A percentile compares a stretch with the other conserved stretches of the same genome.
These are phyloP conservation scores for Zygogramma bicolorata DNA, from an alignment of 2,888 invertebrate species.

Conservation along the genomic window DNA sequence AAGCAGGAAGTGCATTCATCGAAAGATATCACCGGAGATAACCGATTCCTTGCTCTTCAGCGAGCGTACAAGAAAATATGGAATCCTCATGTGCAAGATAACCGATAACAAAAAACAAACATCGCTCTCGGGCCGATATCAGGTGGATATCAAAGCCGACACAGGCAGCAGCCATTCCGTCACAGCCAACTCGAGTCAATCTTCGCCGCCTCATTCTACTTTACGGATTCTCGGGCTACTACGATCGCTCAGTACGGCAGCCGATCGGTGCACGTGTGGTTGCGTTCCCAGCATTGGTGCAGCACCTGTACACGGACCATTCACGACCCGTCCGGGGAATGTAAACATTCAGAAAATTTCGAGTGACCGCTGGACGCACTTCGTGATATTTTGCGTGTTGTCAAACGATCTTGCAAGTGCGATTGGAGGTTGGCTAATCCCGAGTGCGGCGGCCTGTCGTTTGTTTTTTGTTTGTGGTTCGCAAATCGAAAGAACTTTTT, in stretches of 20 bases:
- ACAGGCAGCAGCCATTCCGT: conserved; percentile 7
- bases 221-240: conserved; percentile 19
- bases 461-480: conserved; percentile 5
- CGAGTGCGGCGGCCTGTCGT: neutral
- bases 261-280: neutral
- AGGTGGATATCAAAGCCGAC: conserved; percentile 20
- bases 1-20: neutral
- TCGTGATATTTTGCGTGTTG: conserved; percentile 34
- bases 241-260: conserved; percentile 16
- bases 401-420: conserved; percentile 30
- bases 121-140: conserved; percentile 18
- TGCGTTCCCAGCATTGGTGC: conserved; percentile 15
- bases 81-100: conserved; percentile 19
- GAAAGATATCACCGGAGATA: neutral
- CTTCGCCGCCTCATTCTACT: conserved; percentile 26
- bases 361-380: conserved; percentile 29
- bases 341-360: conserved; percentile 32
- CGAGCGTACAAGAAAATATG: conserved; percentile 14
- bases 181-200: conserved; percentile 21
- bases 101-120: conserved; percentile 23
- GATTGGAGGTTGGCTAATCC: conserved; percentile 30
- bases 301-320: conserved; percentile 33
- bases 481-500: conserved; percentile 5
- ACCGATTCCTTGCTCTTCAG: neutral
- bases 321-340: conserved; percentile 20